These are phyloP conservation scores for Zelleria hepariella DNA, from an alignment of 2,888 invertebrate genomes.

Conservation along the genomic window DNA sequence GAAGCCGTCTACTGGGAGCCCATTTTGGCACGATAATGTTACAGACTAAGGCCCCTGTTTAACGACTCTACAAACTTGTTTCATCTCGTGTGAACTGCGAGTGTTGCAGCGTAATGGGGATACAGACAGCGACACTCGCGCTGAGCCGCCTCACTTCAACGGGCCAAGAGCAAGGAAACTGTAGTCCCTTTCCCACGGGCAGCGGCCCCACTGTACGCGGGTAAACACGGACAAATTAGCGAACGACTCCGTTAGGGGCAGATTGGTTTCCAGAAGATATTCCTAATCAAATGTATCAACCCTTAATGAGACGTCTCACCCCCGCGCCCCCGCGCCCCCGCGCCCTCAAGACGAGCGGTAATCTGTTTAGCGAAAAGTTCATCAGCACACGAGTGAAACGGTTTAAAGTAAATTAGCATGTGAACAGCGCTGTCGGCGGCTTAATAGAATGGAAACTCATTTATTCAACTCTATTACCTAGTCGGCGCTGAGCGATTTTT, in stretches of 20 bases:
- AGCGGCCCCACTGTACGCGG: background rate
- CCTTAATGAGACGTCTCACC: background rate
- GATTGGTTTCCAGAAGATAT: background rate
- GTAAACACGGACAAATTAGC: background rate
- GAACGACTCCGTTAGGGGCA: background rate
- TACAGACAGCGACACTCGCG: background rate
- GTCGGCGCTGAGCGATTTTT: background rate
- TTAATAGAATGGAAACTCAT: background rate
- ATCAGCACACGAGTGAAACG: background rate
- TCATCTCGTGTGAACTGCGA: too few species aligned
- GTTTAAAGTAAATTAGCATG: background rate
- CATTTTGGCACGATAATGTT: too few species aligned
- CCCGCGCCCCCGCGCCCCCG: background rate
- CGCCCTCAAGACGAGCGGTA: background rate
- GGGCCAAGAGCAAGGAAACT: background rate
- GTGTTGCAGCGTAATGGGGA: background rate
- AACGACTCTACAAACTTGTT: background rate
- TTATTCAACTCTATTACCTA: background rate
- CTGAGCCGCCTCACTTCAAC: background rate
- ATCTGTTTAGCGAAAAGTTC: background rate
- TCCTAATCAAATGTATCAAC: background rate
- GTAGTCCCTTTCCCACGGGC: background rate
- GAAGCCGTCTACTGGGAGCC: too few species aligned
- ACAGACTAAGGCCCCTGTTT: background rate
- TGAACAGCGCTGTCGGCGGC: background rate